Conservation (phyloP, 2,888 invertebrate species). For the Eupithecia inturbata region DNA sequence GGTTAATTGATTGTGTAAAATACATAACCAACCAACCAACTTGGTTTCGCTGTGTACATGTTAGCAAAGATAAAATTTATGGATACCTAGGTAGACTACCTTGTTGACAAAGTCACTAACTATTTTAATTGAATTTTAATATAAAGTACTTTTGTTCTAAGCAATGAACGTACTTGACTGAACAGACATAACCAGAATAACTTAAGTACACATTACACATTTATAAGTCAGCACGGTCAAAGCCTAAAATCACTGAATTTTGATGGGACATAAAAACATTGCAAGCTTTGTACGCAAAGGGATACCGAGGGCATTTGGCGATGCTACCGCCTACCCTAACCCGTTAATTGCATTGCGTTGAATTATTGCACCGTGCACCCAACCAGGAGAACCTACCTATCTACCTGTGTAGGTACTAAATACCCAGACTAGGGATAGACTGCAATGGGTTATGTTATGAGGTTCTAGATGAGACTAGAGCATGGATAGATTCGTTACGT, state of each 20-base stretch:
- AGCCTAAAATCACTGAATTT: conserved; percentile 5
- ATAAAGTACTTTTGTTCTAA: too few species aligned
- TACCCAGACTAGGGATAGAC: not conserved
- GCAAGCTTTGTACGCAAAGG: conserved; percentile 11
- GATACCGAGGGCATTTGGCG: conserved; percentile 24
- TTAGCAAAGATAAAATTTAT: too few species aligned
- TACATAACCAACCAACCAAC: too few species aligned
- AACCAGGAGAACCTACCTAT: not conserved
- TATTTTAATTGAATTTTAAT: too few species aligned
- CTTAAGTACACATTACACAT: not conserved
- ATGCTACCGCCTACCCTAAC: conserved; percentile 69
- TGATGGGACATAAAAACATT: not conserved
- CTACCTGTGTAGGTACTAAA: conserved; percentile 14
- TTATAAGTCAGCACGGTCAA: not conserved
- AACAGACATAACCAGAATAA: too few species aligned
- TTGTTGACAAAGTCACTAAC: too few species aligned
- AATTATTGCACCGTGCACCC: conserved; percentile 60
- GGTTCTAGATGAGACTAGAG: not conserved
- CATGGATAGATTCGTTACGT: not conserved
- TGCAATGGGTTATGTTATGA: not conserved
- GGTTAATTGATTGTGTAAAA: too few species aligned
- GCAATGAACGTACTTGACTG: too few species aligned
- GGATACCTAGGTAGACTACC: too few species aligned
- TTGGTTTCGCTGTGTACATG: too few species aligned
- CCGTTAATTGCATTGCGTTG: conserved; percentile 75